phyloP scores from a whole-genome alignment of 2,113 vertebrate species.

The Symphodus melops region DNA sequence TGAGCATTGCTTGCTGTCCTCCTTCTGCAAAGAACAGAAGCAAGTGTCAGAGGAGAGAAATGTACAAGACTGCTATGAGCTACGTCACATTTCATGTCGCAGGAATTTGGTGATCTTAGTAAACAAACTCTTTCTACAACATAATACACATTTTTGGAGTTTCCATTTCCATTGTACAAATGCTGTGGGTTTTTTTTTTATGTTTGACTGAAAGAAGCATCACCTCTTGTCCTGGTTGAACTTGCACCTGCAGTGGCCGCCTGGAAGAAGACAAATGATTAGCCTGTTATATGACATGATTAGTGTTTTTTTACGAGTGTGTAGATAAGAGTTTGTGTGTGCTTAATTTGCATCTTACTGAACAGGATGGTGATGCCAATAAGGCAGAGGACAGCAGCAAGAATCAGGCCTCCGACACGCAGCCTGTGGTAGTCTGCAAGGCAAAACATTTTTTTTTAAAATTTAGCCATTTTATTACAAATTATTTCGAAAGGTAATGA shows the following conservation, averaged over 20 bases:
- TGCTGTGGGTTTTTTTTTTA: no score
- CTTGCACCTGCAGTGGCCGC: conserved; percentile 92
- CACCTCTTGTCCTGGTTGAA: conserved; percentile 88
- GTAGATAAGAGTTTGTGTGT: background rate
- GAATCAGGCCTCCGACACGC: conserved; percentile 86
- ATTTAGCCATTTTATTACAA: background rate
- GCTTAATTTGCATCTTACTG: conserved; percentile 83
- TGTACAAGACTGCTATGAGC: background rate
- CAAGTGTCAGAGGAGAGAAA: background rate
- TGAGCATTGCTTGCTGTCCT: conserved; percentile 81
- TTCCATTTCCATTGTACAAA: background rate
- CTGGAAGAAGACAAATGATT: conserved; percentile 68
- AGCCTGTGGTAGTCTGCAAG: conserved; percentile 87
- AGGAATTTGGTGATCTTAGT: background rate
- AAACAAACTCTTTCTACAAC: background rate
- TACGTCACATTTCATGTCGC: no score
- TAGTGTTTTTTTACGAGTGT: background rate
- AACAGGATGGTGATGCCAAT: conserved; percentile 88
- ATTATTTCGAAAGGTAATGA: background rate
- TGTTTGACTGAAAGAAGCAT: conserved; percentile 1
- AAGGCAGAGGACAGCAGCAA: conserved; percentile 87
- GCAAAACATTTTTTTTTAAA: background rate
- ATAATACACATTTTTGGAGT: background rate
- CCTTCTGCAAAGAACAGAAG: conserved; percentile 67
- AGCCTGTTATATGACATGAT: background rate